These are phyloP conservation scores for Castor canadensis DNA, from an alignment of 2,113 vertebrate species.

Conservation along the genomic window DNA sequence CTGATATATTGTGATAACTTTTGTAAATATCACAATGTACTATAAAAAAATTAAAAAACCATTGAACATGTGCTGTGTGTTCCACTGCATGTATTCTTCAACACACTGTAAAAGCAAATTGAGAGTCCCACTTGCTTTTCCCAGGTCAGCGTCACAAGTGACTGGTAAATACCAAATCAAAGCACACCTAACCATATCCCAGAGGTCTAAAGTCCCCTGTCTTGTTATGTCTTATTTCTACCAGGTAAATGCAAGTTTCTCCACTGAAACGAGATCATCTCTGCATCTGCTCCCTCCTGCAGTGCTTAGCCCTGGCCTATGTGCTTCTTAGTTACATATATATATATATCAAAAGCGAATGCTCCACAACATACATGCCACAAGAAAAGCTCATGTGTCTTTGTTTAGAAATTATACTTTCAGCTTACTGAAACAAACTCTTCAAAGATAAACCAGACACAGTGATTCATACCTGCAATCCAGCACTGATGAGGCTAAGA, in stretches of 20 bases:
- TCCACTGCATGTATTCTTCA: background rate
- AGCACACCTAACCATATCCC: background rate
- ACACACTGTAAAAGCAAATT: background rate
- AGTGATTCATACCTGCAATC: background rate
- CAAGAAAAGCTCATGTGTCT: background rate
- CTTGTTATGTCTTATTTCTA: rapidly evolving
- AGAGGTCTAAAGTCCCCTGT: background rate
- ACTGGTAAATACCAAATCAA: background rate
- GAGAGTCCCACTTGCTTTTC: background rate
- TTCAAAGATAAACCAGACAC: background rate
- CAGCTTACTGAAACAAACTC: background rate
- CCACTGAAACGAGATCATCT: background rate
- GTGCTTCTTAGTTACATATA: background rate
- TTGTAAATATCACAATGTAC: too few species aligned
- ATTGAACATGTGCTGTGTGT: background rate
- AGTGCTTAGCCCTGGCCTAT: background rate
- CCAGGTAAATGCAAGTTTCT: background rate
- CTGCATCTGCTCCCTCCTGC: background rate
- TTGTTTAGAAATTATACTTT: background rate
- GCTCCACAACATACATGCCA: background rate
- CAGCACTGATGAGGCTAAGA: background rate
- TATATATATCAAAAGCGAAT: background rate
- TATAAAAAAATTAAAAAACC: too few species aligned
- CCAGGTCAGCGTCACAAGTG: background rate
- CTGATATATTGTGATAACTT: too few species aligned